Evolutionary conservation across 2,113 vertebrate genomes (phyloP).

Genomic region (Peucedramus taeniatus): DNA sequence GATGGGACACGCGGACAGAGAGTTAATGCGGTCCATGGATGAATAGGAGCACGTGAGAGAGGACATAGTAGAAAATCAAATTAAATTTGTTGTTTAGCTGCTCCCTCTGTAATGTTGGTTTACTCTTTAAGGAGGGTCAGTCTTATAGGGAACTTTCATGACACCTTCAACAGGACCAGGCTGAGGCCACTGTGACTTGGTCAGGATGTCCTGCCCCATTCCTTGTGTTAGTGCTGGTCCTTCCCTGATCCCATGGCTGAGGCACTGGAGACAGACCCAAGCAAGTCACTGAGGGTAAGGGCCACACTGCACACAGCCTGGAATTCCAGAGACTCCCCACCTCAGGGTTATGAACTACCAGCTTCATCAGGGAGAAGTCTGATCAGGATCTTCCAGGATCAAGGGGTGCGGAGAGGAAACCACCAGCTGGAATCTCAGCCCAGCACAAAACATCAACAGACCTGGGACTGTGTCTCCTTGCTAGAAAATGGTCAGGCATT

Average conservation of each 20-base stretch:
- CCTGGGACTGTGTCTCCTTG: background rate
- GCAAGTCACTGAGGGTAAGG: rapidly evolving
- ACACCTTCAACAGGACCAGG: background rate
- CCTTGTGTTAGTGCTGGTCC: background rate
- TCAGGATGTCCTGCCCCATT: background rate
- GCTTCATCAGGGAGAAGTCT: background rate
- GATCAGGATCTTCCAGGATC: background rate
- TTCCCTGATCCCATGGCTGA: background rate
- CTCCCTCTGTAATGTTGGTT: background rate
- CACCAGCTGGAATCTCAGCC: background rate
- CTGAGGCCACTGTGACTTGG: background rate
- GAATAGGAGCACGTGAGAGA: background rate
- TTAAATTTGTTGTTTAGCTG: background rate
- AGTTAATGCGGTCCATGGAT: background rate
- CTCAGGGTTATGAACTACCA: background rate
- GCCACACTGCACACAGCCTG: background rate
- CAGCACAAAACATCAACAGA: background rate
- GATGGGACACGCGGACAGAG: background rate
- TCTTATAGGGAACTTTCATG: background rate
- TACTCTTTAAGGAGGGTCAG: background rate
- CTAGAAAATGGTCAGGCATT: background rate
- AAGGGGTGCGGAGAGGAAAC: background rate
- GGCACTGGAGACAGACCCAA: background rate
- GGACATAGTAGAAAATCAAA: background rate
- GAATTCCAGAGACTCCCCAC: background rate